Evolutionary conservation across 2,113 vertebrate species (phyloP).

Genomic region (Empidonax traillii): DNA sequence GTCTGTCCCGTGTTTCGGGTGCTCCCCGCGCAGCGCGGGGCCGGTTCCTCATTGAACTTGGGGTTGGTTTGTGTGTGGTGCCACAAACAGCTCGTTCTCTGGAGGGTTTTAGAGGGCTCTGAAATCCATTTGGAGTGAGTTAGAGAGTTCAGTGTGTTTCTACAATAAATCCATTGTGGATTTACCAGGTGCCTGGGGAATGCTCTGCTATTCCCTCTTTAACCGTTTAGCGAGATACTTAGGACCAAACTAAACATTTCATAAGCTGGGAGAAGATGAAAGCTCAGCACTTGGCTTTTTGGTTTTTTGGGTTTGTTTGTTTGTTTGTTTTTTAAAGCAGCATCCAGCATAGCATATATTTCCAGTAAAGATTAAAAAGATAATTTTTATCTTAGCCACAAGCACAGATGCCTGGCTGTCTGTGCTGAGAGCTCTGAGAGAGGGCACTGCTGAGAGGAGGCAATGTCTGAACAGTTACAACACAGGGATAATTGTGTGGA

Average conservation of each 20-base stretch:
- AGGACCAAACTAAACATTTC: constrained; percentile 46
- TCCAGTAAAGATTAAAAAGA: neutral
- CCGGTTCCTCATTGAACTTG: neutral
- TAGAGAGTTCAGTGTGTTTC: constrained; percentile 7
- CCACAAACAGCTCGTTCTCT: neutral
- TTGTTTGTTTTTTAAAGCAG: neutral
- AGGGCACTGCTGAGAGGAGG: neutral
- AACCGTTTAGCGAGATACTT: neutral
- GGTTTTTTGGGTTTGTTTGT: neutral
- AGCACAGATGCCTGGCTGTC: neutral
- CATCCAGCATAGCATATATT: neutral
- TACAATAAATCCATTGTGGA: constrained; percentile 49
- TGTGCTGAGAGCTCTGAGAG: neutral
- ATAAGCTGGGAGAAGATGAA: constrained; percentile 10
- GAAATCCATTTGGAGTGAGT: neutral
- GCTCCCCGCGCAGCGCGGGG: neutral
- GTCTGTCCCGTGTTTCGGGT: neutral
- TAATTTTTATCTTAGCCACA: neutral
- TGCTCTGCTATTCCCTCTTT: constrained; percentile 3
- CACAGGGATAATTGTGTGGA: neutral
- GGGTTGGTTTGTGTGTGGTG: neutral
- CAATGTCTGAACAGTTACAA: neutral
- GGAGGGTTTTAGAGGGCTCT: constrained; percentile 1
- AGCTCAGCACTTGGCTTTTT: neutral
- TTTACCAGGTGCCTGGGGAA: constrained; percentile 44